phyloP scores from a whole-genome alignment of 1,140 invertebrate species.

The Drosophila pseudoobscura region DNA sequence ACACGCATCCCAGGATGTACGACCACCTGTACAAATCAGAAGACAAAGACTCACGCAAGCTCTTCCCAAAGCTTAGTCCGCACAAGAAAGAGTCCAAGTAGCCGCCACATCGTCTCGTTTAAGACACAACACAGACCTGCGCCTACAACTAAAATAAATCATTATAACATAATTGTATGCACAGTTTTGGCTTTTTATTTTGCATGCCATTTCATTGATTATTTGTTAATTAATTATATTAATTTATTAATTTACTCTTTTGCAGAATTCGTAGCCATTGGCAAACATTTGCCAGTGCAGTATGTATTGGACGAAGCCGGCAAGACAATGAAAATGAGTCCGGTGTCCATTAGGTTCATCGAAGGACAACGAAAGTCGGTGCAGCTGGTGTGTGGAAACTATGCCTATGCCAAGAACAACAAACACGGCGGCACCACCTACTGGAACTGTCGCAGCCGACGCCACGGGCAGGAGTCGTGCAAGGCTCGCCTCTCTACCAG shows the following conservation, averaged over 20 bases:
- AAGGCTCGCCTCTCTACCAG: conserved; percentile 69
- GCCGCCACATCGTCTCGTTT: neutral
- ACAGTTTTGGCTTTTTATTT: conserved; percentile 13
- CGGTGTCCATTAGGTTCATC: conserved; percentile 43
- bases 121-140: neutral
- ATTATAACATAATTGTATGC: neutral
- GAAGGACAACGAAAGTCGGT: conserved; percentile 66
- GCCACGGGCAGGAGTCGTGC: conserved; percentile 45
- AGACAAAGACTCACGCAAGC: conserved; percentile 19
- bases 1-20: conserved; percentile 65
- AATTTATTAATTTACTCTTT: conserved; percentile 2
- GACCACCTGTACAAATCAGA: conserved; percentile 11
- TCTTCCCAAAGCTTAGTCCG: conserved; percentile 49
- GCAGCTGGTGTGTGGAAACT: conserved; percentile 57
- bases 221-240: conserved; percentile 13
- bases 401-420: conserved; percentile 70
- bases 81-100: conserved; percentile 2
- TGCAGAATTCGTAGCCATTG: conserved; percentile 18
- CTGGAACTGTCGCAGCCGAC: conserved; percentile 74
- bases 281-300: conserved; percentile 17
- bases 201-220: neutral
- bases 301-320: conserved; percentile 20
- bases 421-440: conserved; percentile 58
- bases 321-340: neutral
- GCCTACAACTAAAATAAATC: no score